Evolutionary conservation across 2,113 vertebrate genomes (phyloP), one percentile per base, ranked within the genome.

Genomic region (Hyla sarda): DNA sequence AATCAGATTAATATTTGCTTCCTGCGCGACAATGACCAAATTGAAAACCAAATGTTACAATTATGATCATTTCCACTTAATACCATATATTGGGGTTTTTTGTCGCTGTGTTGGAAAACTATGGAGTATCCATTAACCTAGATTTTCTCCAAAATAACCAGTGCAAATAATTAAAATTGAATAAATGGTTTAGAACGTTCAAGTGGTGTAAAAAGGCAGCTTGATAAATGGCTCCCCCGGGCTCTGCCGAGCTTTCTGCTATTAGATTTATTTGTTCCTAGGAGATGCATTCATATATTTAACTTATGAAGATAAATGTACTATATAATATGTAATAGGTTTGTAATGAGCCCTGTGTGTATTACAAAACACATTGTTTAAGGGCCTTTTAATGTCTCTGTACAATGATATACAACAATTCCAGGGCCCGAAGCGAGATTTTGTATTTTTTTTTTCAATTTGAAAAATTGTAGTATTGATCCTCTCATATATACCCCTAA

Each of bases 261-360:
- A 37, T 77, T 56, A 83, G 65, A 83, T 83, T 85, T 85, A 85
- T 85, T 76, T 85, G 72, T 65, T 77, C 37, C 73, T 65, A 32
- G 56, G 74, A 50, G 73, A 85, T 77, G 58, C 72, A 50, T 77
- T 85, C 54, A 76, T 62, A 85, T 85, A 76, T 85, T 85, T 85
- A 76, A 85, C 56, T 50, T 77, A 85, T 76, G 54, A 85, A 76
- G 83, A 85, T 62, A 65, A 65, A 85, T 84, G 83, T 47, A 77
- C 54, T 62, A 56, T 85, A 71, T 76, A 50, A 85, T 65, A 47
- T 85, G 56, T 85, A 76, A 85, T 85, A 58, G 56, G 32, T 85
- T 85, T 67, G 47, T 76, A 85, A 85, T 34, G 72, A 85, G 83
- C 41, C 72, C 41, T 58, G 7, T 30, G 83, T 47, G 83, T 85